Evolutionary conservation across 2,113 vertebrate species (phyloP), one percentile per base, ranked within the genome.

Genomic region (Erythrocercus mccallii): DNA sequence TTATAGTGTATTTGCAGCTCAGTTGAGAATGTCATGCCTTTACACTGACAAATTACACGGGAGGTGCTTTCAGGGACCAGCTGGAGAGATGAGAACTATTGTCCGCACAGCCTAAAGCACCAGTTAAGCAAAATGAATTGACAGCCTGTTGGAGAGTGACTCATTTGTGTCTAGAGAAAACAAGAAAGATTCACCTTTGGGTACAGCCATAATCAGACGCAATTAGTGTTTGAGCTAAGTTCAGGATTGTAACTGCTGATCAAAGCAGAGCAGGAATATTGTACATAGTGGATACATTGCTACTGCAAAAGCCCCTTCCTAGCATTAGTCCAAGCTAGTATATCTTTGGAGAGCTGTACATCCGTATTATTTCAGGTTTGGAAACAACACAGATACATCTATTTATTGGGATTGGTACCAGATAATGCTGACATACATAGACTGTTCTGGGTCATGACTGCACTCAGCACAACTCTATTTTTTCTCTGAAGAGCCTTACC

Each of bases 1-100:
- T 94, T 94, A 97, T 76, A 92, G 74, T 38, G n/a, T 58, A 90
- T 74, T 30, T 68, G 85, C 81, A 96, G 57, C 40, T 92, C 35
- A 70, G 90, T 30, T 86, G 77, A 94, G 90, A 93, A 85, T 61
- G 80, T 81, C 58, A 85, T 79, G 87, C 47, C 76, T 90, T 79
- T 72, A 85, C 17, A 6, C 42, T 92, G 81, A 96, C 79, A 92
- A 95, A 95, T 93, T 60, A 91, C 27, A 94, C 1, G 3, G 81
- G 87, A 71, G 65, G 54, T 70, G 65, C 69, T 93, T 95, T 90
- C 61, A 83, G 9, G 13, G 57, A 94, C 64, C 87, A 94, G 85
- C 92, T 93, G 88, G 87, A 89, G 56, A 86, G 72, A 58, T 56
- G 92, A 89, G 90, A 94, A 61, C 42, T 58, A 81, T 65, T 92